A percentile compares a stretch with the other conserved stretches of the same genome.
Evolutionary conservation across 2,113 vertebrate species (phyloP).

Genomic region (Sterrhoptilus dennistouni): DNA sequence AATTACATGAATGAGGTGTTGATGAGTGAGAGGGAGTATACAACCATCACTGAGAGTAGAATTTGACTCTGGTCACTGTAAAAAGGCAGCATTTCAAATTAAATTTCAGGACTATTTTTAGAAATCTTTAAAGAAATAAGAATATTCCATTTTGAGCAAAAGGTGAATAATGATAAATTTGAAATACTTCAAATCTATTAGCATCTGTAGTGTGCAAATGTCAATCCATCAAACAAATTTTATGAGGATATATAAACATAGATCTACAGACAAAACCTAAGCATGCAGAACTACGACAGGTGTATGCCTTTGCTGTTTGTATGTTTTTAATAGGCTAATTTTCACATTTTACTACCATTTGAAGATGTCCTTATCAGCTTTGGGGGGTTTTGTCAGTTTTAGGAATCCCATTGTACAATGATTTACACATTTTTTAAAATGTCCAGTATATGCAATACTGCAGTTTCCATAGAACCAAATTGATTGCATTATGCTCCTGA

Average conservation of each 20-base stretch:
- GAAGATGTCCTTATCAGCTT: neutral
- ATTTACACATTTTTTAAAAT: neutral
- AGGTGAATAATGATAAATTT: neutral
- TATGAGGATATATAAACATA: neutral
- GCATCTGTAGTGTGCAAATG: neutral
- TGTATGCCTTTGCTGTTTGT: neutral
- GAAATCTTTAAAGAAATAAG: neutral
- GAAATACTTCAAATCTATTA: neutral
- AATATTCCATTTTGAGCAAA: neutral
- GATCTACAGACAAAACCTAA: neutral
- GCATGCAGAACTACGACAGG: neutral
- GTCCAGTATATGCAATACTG: neutral
- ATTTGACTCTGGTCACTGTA: neutral
- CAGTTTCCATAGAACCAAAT: neutral
- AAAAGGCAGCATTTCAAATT: neutral
- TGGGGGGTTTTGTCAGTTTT: neutral
- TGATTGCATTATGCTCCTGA: neutral
- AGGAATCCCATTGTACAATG: neutral
- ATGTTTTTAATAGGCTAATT: neutral
- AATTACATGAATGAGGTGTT: neutral
- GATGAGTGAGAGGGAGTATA: neutral
- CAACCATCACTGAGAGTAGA: neutral
- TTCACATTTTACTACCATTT: neutral
- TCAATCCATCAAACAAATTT: neutral
- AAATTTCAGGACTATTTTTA: neutral